These are phyloP conservation scores for Alviniconcha marisindica DNA, from an alignment of 1,140 invertebrate genomes.

Conservation along the genomic window DNA sequence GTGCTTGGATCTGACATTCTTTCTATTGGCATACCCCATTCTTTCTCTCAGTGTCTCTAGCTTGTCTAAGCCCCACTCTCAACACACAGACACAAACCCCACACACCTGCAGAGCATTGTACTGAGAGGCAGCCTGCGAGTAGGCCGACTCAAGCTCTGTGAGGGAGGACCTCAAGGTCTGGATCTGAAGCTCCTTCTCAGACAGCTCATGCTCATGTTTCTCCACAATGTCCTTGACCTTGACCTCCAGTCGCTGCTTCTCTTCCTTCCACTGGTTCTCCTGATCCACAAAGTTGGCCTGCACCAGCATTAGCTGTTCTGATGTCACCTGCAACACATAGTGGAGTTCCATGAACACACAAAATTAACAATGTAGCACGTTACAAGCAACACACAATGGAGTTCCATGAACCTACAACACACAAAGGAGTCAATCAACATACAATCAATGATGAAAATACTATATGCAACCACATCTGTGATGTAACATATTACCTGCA, in stretches of 20 bases:
- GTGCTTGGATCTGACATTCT: too few relatives aligned
- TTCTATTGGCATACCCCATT: too few relatives aligned
- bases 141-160: constrained; percentile 66
- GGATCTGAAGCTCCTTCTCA: constrained; percentile 79
- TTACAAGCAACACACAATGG: too few relatives aligned
- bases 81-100: background rate
- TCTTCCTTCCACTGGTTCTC: constrained; percentile 85
- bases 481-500: too few relatives aligned
- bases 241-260: constrained; percentile 79
- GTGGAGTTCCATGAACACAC: too few relatives aligned
- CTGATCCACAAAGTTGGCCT: constrained; percentile 84
- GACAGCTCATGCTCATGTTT: constrained; percentile 68
- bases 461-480: too few relatives aligned
- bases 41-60: too few relatives aligned
- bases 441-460: too few relatives aligned
- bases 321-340: constrained; percentile 77
- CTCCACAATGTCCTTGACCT: constrained; percentile 75
- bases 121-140: constrained; percentile 63
- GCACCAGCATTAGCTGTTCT: constrained; percentile 87
- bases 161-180: constrained; percentile 59
- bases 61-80: too few relatives aligned
- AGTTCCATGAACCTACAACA: too few relatives aligned
- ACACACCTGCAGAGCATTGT: constrained; percentile 55
- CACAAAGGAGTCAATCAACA: too few relatives aligned
- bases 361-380: too few relatives aligned